Evolutionary conservation across 1,140 invertebrate genomes (phyloP), one percentile per base, ranked within the genome.

Genomic region (Dufourea novaeangliae): DNA sequence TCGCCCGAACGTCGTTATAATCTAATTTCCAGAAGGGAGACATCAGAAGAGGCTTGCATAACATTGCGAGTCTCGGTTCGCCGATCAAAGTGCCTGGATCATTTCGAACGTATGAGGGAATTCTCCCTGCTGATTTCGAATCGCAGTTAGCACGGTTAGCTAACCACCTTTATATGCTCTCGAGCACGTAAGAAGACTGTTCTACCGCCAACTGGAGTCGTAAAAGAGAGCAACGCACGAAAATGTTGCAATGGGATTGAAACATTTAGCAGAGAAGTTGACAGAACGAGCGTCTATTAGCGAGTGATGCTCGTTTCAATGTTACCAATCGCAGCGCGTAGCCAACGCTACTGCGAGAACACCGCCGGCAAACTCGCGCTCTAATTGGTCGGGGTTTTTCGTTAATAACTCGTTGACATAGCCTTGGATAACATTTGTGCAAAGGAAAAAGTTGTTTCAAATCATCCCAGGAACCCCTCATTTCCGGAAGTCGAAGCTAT

Each of bases 121-220:
- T 82, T 56, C 57, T 78, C 54, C 56, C 68, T 34, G 41, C 32
- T 70, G 74, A 77, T 71, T 77, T 62, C 54, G 34, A 71, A 77
- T 71, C 44, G 61, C 66, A 66, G 77, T 73, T 74, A 63, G 64
- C 67, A 83, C 64, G 80, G 82, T 83, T 79, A 79, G 67, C 75
- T 83, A 83, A 83, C 56, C 75, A 79, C 70, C 80, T 82, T 79
- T 66, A 83, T 78, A 83, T 72, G 80, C 80, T 82, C n/a, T 32
- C 62, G 37, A 54, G 59, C 69, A 56, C 80, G 80, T 83, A 83
- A 83, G 75, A 50, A 79, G 64, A n/a, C 67, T 41, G 20, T 2
- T 39, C 52, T 17, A 34, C 17, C 46, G 46, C 7, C 50, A 14
- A 1, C 10, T 10, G 11, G 29, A n/a, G n/a, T 32, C 20, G 2